These are phyloP conservation scores for Drosophila athabasca DNA, from an alignment of 1,140 invertebrate genomes.

Conservation along the genomic window DNA sequence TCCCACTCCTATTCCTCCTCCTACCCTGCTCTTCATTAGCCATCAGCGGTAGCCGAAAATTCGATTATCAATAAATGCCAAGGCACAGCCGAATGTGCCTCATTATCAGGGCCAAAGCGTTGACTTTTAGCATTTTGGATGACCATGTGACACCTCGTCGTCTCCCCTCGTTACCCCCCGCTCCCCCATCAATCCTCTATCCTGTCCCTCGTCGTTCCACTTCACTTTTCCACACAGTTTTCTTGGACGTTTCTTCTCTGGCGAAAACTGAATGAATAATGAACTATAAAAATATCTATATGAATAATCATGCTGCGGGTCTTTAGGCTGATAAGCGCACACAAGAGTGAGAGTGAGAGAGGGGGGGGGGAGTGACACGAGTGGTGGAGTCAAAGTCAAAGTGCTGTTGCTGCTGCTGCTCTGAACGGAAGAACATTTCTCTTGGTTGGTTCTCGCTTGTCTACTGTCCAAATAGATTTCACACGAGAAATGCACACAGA, in stretches of 20 bases:
- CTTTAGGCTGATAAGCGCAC: constrained; percentile 49
- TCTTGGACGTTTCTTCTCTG: constrained; percentile 5
- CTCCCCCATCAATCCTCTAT: neutral
- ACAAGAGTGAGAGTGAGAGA: constrained; percentile 1
- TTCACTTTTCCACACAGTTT: constrained; percentile 17
- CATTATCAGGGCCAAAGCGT: constrained; percentile 35
- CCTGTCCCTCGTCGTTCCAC: too few relatives aligned
- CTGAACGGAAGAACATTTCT: constrained; percentile 27
- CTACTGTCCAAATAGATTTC: constrained; percentile 42
- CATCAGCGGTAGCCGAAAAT: neutral
- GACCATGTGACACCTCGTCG: constrained; percentile 59
- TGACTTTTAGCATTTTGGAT: constrained; percentile 36
- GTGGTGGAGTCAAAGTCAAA: constrained; percentile 49
- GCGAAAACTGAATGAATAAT: constrained; percentile 45
- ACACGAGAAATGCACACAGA: constrained; percentile 20
- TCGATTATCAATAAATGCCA: constrained; percentile 15
- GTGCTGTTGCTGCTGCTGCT: constrained; percentile 4
- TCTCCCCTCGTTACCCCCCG: neutral
- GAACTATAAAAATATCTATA: constrained; percentile 52
- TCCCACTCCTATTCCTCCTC: too few relatives aligned
- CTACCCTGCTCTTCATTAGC: too few relatives aligned
- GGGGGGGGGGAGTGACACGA: neutral
- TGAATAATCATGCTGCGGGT: constrained; percentile 47
- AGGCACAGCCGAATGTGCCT: constrained; percentile 1
- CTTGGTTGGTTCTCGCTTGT: constrained; percentile 7